These are phyloP conservation scores for Cryptoblepharus egeriae DNA, from an alignment of 2,797 vertebrate genomes.

Conservation along the genomic window DNA sequence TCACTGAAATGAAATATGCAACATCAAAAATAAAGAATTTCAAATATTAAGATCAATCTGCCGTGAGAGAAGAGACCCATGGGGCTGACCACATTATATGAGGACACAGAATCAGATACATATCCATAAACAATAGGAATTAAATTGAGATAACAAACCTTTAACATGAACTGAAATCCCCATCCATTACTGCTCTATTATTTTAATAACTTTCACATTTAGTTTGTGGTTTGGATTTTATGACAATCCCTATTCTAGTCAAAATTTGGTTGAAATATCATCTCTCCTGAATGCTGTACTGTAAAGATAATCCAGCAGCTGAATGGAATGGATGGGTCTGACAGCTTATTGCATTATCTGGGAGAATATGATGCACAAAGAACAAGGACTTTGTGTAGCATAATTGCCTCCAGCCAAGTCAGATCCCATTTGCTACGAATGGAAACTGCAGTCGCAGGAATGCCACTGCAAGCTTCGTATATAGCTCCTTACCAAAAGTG, in stretches of 20 bases:
- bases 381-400: neutral
- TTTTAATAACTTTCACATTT: conserved; percentile 46
- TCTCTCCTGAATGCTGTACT: neutral
- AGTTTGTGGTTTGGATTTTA: neutral
- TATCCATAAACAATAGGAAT: neutral
- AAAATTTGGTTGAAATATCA: neutral
- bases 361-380: neutral
- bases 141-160: conserved; percentile 9
- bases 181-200: neutral
- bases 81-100: neutral
- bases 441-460: neutral
- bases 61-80: neutral
- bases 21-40: neutral
- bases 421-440: neutral
- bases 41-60: neutral
- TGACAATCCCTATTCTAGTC: conserved; percentile 26
- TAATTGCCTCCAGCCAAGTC: neutral
- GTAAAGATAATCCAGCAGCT: neutral
- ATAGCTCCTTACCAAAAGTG: neutral
- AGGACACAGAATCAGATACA: neutral
- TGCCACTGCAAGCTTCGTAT: accelerated
- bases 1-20: neutral
- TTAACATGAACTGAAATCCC: conserved; percentile 15
- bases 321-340: neutral
- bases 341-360: neutral